Base-by-base conservation (phyloP, 2,797 vertebrate species). In the Somateria mollissima region DNA sequence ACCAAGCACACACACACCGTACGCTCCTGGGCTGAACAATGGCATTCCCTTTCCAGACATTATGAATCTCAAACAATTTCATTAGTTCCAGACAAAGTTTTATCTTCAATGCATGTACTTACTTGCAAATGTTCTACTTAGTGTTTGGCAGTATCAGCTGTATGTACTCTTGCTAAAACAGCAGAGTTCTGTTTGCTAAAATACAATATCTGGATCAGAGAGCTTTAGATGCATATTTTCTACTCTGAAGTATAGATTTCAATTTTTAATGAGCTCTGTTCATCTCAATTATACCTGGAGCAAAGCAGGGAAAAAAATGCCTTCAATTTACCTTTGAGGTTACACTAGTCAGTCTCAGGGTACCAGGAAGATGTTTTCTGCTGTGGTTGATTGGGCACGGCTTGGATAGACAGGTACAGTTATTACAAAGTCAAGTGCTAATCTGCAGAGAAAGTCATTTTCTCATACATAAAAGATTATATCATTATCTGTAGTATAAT, bases 221-320 rank as follows among this genome's bases (percentile, higher is more conserved):
- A 24, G 43, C 64, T 75, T n/a, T 7, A 58, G 65, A 58, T 51
- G 30, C 51, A 39, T 27, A 6, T 19, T 65, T 70, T 62, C 91
- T 34, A 74, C 92, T 74, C 79, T 60, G 21, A 47, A 86, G 17
- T 14, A 3, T 0, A 1, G 11, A 24, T 67, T 11, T 87, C 71
- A 58, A 70, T 96, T 75, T 87, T 75, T 92, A 21, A 92, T 57
- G 87, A 89, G 78, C 56, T 81, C n/a, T 65, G 27, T 2, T 80
- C 6, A 6, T 45, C 65, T 57, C 90, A 11, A 0, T 53, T 57
- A 15, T 27, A 90, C 70, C 83, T 86, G 73, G 57, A 88, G 62
- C 47, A 79, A 64, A 71, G 77, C 32, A 34, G 15, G 24, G 18
- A 13, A 34, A 20, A 32, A 65, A 43, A 21, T 58, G 70, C 71